Evolutionary conservation across 2,113 vertebrate species (phyloP), one percentile per base, ranked within the genome.

Genomic region (Colaptes auratus): DNA sequence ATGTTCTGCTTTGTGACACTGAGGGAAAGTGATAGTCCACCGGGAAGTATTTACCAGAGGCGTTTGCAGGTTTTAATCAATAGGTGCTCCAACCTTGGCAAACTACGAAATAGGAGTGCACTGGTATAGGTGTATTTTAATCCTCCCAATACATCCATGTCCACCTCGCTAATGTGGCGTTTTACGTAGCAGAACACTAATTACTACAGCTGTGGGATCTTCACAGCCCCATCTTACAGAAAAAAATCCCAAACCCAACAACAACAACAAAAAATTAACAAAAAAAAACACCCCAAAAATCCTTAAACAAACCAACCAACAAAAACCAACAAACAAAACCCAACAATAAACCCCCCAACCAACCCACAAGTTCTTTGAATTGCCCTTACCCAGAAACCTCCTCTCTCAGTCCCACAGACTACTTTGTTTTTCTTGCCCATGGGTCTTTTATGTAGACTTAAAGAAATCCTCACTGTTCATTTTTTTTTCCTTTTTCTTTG

Each of bases 181-280:
- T 93, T 93, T 88, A 94, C 83, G 91, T 93, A 95, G 66, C 75
- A 73, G 56, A 86, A n/a, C 10, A 46, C 20, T 94, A 78, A 95
- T 92, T 91, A 76, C 59, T 83, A 56, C 28, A 90, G 58, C 56
- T 66, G n/a, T 89, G 39, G 20, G 50, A 70, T 76, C 39, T 89
- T 92, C 59, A 76, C n/a, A 60, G 35, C 9, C 13, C 3, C 6
- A 9, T 66, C 82, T 74, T 59, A 7, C 6, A 39, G 80, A 85
- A 30, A 5, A 19, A 89, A 44, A 44, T 39, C 39, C 39, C 11
- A 39, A 39, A 4, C 10, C 39, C 39, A 39, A 39, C 39, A 39
- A 39, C 10, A 39, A 39, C n/a, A n/a, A n/a, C n/a, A 39, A 36
- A 36, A 39, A 39, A 39, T 10, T 10, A 39, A 39, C 39, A 39